A percentile compares a stretch with the other conserved stretches of the same genome.
These are phyloP conservation scores for Dicranocentrus wangi DNA, from an alignment of 2,888 invertebrate species.

Conservation along the genomic window DNA sequence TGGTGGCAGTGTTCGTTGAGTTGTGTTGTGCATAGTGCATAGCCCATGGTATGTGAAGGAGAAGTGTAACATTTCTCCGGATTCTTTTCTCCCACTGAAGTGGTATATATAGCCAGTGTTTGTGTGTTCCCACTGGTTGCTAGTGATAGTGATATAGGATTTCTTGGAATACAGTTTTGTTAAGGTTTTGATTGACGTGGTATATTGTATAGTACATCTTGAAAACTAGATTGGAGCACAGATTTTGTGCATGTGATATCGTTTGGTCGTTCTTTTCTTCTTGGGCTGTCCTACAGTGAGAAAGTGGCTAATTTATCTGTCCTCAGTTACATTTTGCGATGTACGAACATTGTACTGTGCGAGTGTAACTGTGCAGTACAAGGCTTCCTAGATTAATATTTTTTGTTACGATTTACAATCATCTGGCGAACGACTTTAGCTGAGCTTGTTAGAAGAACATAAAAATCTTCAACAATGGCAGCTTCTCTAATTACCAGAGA, in stretches of 20 bases:
- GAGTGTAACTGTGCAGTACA: conserved; percentile 48
- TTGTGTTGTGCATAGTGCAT: neutral
- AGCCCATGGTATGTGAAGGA: neutral
- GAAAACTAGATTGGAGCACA: conserved; percentile 43
- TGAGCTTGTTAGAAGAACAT: conserved; percentile 31
- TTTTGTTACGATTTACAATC: conserved; percentile 50
- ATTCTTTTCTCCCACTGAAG: conserved; percentile 27
- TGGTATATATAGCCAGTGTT: conserved; percentile 1
- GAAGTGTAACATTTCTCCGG: neutral
- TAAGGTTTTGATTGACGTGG: neutral
- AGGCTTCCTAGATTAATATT: conserved; percentile 32
- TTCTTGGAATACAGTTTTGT: neutral
- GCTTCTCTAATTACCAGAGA: conserved; percentile 56
- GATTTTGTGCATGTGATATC: conserved; percentile 59
- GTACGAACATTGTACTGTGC: conserved; percentile 41
- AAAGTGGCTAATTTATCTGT: conserved; percentile 52
- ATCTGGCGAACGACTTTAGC: conserved; percentile 43
- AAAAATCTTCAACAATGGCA: conserved; percentile 52
- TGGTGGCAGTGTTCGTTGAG: conserved; percentile 1
- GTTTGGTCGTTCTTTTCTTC: conserved; percentile 49
- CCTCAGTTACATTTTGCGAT: conserved; percentile 36
- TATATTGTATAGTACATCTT: conserved; percentile 23
- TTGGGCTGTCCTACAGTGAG: conserved; percentile 52
- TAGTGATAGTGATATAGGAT: conserved; percentile 48
- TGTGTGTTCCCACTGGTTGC: conserved; percentile 60